Evolutionary conservation across 2,113 vertebrate species (phyloP).

Genomic region (Phasianus colchicus): DNA sequence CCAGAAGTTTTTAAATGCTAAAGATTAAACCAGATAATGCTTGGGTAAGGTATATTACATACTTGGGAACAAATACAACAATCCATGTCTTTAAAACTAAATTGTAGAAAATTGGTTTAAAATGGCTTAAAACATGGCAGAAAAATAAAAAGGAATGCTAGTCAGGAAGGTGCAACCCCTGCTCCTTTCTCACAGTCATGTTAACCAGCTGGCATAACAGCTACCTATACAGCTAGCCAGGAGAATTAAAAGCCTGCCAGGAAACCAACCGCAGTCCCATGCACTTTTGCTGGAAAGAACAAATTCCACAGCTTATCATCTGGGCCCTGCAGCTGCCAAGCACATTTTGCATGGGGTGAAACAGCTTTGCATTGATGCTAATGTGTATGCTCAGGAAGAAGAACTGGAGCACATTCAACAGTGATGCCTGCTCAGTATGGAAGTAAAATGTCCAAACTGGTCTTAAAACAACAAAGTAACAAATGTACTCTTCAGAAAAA

Average conservation of each 20-base stretch:
- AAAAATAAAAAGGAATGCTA: not conserved
- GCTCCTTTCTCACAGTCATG: not conserved
- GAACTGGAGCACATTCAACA: not conserved
- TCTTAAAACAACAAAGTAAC: not conserved
- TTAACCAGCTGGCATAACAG: slow-evolving; percentile 20
- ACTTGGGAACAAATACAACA: not conserved
- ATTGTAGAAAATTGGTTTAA: not conserved
- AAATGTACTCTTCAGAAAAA: not conserved
- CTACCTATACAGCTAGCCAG: not conserved
- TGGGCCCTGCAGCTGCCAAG: slow-evolving; percentile 5
- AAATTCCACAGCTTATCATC: slow-evolving; percentile 45
- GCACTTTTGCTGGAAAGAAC: slow-evolving; percentile 35
- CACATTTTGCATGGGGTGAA: not conserved
- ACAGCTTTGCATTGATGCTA: not conserved
- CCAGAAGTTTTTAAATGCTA: not conserved
- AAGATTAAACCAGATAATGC: not conserved
- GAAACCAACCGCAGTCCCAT: slow-evolving; percentile 8
- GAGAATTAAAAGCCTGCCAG: not conserved
- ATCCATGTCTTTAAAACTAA: not conserved
- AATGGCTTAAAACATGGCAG: not conserved
- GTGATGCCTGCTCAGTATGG: not conserved
- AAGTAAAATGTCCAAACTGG: not conserved
- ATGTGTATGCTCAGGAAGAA: not conserved
- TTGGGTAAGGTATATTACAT: not conserved
- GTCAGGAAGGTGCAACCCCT: not conserved